These are phyloP conservation scores for Cynocephalus volans DNA, from an alignment of 2,113 vertebrate species.

Conservation along the genomic window DNA sequence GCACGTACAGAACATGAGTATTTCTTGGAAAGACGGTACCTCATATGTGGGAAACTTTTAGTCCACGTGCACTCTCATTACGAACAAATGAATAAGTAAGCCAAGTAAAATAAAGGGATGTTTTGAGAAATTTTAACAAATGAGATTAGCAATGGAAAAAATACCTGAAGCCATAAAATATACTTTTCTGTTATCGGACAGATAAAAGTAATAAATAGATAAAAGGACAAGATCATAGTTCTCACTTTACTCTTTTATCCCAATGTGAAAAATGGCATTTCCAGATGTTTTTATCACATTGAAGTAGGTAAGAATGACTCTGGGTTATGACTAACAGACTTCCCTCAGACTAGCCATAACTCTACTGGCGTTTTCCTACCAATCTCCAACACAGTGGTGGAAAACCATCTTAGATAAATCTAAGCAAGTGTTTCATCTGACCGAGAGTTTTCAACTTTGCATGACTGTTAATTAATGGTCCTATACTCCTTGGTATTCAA, in stretches of 20 bases:
- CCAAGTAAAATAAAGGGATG: neutral
- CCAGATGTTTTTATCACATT: neutral
- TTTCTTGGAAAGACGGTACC: neutral
- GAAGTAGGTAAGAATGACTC: neutral
- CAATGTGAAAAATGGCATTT: neutral
- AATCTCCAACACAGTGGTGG: no score
- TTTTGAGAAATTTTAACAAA: neutral
- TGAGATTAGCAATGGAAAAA: neutral
- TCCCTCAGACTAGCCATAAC: accelerated
- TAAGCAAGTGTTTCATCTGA: neutral
- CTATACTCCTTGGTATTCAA: neutral
- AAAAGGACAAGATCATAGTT: neutral
- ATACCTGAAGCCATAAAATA: neutral
- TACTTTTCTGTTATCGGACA: neutral
- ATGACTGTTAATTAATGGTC: neutral
- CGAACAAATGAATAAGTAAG: neutral
- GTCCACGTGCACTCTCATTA: no score
- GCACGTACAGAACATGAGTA: neutral
- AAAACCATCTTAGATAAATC: neutral
- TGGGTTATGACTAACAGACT: accelerated
- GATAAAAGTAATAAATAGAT: neutral
- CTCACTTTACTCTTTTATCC: neutral
- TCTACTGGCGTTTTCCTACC: accelerated
- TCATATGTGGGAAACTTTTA: neutral
- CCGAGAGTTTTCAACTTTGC: neutral